Base-by-base conservation (phyloP, 1,140 invertebrate genomes). In the Leptinotarsa defecta region DNA sequence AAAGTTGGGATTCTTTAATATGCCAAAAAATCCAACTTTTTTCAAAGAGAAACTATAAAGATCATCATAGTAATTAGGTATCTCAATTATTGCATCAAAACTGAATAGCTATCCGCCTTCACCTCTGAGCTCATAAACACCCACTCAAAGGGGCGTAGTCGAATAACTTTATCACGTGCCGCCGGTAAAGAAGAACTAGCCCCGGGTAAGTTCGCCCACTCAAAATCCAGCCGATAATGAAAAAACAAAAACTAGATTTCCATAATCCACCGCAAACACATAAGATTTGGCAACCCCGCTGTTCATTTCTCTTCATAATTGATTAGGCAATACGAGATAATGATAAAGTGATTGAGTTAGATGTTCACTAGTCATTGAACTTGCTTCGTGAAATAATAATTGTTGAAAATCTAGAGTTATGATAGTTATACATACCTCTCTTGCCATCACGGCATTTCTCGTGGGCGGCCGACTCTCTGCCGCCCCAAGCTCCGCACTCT, bases 371-470 rank as follows among this genome's bases (percentile, higher is more conserved):
- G 5, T 8, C 65, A 22, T 20, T n/a, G n/a, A 68, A 15, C 17
- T 5, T 62, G 17, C 5, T 19, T 19, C 17, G 61, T 19, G 13
- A n/a, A 62, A 19, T 62, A 62, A 62, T 62, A 62, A n/a, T 43
- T 11, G 17, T 6, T 62, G 8, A 43, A 43, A 43, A 43, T 11
- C 34, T 3, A 43, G 8, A 43, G 11, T 43, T 3, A 43, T 43
- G 34, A 11, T 43, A 3, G 34, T 73, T 81, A 79, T 82, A 81
- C 74, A 78, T 86, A 89, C 88, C 88, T 89, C 88, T 89, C 88
- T 89, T 87, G 88, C 88, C 88, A 89, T 89, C 88, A 89, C 88
- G 87, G 88, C 88, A 89, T 86, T 86, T 87, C 85, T 87, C 87
- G 79, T 80, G 75, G 73, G 79, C 86, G 80, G 81, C 80, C 76